phyloP scores from a whole-genome alignment of 1,140 invertebrate genomes.

The Hylaeus volcanicus region DNA sequence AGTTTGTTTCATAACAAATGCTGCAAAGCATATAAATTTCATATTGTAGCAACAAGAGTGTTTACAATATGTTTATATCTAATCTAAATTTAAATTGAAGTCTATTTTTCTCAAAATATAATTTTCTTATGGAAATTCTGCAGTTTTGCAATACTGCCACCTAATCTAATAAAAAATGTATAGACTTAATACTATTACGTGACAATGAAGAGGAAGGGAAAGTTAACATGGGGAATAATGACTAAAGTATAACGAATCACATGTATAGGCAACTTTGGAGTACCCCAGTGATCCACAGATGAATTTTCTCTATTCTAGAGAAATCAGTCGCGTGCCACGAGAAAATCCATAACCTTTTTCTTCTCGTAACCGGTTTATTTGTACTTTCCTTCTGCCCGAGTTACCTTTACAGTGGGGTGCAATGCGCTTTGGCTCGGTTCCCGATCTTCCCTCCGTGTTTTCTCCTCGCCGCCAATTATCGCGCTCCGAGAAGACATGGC shows the following conservation, averaged over 20 bases:
- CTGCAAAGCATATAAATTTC: too few species aligned
- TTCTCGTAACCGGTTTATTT: constrained; percentile 28
- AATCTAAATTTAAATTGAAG: too few species aligned
- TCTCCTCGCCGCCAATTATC: constrained; percentile 44
- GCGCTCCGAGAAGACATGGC: neutral
- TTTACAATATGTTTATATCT: too few species aligned
- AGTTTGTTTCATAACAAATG: too few species aligned
- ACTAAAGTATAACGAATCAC: neutral
- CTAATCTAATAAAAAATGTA: neutral
- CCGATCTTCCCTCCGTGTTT: constrained; percentile 29
- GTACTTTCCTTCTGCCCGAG: constrained; percentile 38
- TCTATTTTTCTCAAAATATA: too few species aligned
- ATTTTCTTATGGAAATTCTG: too few species aligned
- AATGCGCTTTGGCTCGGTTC: neutral
- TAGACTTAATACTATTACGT: neutral
- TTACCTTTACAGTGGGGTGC: neutral
- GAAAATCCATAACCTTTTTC: constrained; percentile 41
- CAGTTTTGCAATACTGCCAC: neutral
- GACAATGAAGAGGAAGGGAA: neutral
- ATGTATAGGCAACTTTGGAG: neutral
- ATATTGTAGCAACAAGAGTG: too few species aligned
- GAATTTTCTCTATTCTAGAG: constrained; percentile 26
- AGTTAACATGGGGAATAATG: neutral
- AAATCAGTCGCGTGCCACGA: constrained; percentile 37
- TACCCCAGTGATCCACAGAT: neutral